Percentiles rank a stretch among this genome's conserved stretches.
Conservation (phyloP, 2,888 invertebrate genomes). For the Mesoligia furuncula region DNA sequence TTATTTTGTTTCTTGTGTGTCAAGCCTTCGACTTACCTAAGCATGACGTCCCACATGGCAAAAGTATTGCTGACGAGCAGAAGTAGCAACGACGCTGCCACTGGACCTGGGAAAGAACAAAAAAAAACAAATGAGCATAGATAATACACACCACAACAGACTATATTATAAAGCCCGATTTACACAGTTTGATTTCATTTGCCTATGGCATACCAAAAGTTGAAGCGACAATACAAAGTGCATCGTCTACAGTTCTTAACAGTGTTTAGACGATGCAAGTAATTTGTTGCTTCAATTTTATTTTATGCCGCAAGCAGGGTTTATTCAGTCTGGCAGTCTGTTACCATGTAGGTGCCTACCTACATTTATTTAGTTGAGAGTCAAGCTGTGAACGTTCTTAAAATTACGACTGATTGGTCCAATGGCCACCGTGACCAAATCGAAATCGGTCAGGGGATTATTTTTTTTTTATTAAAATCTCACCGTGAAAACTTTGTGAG, state of each 20-base stretch:
- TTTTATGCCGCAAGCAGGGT: background rate
- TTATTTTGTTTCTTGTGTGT: background rate
- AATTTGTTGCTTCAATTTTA: background rate
- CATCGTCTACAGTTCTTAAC: background rate
- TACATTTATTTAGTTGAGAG: too few species aligned
- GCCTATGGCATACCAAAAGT: background rate
- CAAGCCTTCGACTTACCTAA: conserved; percentile 47
- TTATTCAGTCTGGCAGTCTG: too few species aligned
- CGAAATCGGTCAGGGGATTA: too few species aligned
- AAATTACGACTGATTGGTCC: too few species aligned
- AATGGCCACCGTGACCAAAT: too few species aligned
- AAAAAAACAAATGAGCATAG: conserved; percentile 64
- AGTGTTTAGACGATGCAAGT: background rate
- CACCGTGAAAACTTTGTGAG: too few species aligned
- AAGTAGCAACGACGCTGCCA: conserved; percentile 76
- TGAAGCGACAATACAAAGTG: background rate
- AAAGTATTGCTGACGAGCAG: conserved; percentile 72
- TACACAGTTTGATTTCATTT: background rate
- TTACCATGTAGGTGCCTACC: too few species aligned
- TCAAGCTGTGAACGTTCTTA: too few species aligned
- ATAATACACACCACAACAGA: too few species aligned
- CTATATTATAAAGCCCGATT: background rate
- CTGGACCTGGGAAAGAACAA: conserved; percentile 75
- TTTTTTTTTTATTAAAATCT: too few species aligned
- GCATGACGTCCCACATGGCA: conserved; percentile 66